Evolutionary conservation across 2,888 invertebrate species (phyloP), one percentile per base, ranked within the genome.

Genomic region (Macrophya annulata): DNA sequence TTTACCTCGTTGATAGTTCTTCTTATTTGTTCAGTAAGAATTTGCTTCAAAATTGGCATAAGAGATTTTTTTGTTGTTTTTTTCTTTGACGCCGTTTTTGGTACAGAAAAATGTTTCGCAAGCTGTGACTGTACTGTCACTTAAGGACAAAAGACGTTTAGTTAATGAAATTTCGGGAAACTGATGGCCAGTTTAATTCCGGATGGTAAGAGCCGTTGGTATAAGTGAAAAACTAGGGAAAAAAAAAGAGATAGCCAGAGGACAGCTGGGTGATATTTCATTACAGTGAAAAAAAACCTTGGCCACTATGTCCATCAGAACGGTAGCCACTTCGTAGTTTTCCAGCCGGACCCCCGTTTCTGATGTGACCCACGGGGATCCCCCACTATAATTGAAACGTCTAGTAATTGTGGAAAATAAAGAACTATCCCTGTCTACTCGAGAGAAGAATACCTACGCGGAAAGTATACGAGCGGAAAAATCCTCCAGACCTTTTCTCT

Each of bases 401-500:
- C 83, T 45, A 68, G 83, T 83, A 83, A 83, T 83, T 83, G 83
- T 68, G 68, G 51, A 83, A 83, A 83, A 83, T 83, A 83, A 83
- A 83, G 68, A 68, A 68, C 51, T 71, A 31, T 21, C 25, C 83
- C 81, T 81, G 77, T 81, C 81, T 81, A 40, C 62, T 51, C n/a
- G 31, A 77, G 77, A 77, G 25, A 77, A 55, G 77, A 51, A 55
- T 48, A 77, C 77, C 51, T n/a, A 31, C 72, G 45, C 25, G 77
- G 77, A 77, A 55, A 51, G 40, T 77, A 48, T 55, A 25, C 77
- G 51, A 77, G 55, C 10, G 51, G 51, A 74, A 74, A 68, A 74
- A 45, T 74, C 72, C 45, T 21, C 3, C 72, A 25, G 45, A 45
- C 43, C 25, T 10, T 8, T n/a, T 71, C 6, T n/a, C 15, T 71